A percentile compares a stretch with the other conserved stretches of the same genome.
Evolutionary conservation across 2,888 invertebrate genomes (phyloP).

Genomic region (Torymus aiolomorphi): DNA sequence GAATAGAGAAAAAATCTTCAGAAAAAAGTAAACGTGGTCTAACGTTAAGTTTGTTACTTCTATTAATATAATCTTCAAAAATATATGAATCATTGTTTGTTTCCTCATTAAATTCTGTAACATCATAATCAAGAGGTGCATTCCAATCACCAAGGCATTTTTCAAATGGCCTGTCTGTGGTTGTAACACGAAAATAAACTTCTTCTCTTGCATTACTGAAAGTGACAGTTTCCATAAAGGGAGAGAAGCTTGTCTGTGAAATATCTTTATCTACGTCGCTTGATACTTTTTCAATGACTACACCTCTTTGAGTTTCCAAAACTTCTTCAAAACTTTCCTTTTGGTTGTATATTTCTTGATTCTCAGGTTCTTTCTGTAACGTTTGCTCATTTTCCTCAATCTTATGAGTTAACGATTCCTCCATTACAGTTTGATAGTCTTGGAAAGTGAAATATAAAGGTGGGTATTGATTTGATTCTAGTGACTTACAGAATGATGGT

Average conservation of each 20-base stretch:
- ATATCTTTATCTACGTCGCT: background rate
- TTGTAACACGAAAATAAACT: slow-evolving; percentile 70
- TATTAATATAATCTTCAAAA: slow-evolving; percentile 70
- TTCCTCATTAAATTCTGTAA: slow-evolving; percentile 42
- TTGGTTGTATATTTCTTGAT: background rate
- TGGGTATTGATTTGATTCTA: slow-evolving; percentile 61
- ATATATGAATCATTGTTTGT: slow-evolving; percentile 60
- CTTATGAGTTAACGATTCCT: slow-evolving; percentile 19
- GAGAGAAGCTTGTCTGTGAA: background rate
- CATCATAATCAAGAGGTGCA: slow-evolving; percentile 54
- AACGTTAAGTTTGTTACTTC: slow-evolving; percentile 61
- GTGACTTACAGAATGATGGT: slow-evolving; percentile 42
- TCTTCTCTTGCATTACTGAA: slow-evolving; percentile 58
- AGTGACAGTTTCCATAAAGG: slow-evolving; percentile 39
- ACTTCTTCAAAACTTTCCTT: background rate
- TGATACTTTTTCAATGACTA: slow-evolving; percentile 1
- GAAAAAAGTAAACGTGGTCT: slow-evolving; percentile 41
- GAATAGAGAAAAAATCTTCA: slow-evolving; percentile 37
- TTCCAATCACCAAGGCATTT: slow-evolving; percentile 65
- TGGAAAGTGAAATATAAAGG: slow-evolving; percentile 70
- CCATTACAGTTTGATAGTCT: slow-evolving; percentile 71
- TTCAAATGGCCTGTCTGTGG: slow-evolving; percentile 70
- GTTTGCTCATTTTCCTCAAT: background rate
- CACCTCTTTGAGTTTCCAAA: background rate
- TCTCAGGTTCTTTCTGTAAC: background rate